Evolutionary conservation across 2,113 vertebrate species (phyloP).

Genomic region (Tenebrosternarchus preto): DNA sequence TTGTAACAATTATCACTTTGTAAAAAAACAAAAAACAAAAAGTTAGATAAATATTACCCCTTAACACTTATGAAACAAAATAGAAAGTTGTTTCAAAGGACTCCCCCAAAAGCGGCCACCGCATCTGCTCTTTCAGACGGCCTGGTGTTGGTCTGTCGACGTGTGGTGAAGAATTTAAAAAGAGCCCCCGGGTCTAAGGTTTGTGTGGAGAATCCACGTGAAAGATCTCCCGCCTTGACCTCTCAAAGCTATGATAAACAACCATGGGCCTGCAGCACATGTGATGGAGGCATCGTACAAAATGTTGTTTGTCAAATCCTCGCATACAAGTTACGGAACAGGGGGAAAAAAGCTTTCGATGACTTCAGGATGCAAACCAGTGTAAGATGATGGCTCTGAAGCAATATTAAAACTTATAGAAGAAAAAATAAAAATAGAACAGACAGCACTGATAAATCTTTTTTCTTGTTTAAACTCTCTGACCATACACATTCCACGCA

Average conservation of each 20-base stretch:
- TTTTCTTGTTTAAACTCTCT: constrained; percentile 81
- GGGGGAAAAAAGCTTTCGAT: constrained; percentile 71
- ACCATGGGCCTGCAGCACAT: constrained; percentile 42
- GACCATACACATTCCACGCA: constrained; percentile 89
- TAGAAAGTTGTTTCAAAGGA: constrained; percentile 66
- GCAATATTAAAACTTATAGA: constrained; percentile 74
- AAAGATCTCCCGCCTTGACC: constrained; percentile 26
- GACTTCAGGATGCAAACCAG: constrained; percentile 78
- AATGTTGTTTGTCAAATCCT: constrained; percentile 67
- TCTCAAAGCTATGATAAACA: constrained; percentile 62
- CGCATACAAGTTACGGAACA: constrained; percentile 73
- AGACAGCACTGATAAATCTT: constrained; percentile 85
- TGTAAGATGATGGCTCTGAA: constrained; percentile 84
- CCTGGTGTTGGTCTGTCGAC: constrained; percentile 35
- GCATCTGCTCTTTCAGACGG: constrained; percentile 41
- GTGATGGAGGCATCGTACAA: constrained; percentile 38
- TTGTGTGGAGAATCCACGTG: constrained; percentile 64
- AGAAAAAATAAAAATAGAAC: constrained; percentile 67
- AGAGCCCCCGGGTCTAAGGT: constrained; percentile 60
- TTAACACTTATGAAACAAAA: constrained; percentile 74
- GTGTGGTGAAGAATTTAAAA: constrained; percentile 40
- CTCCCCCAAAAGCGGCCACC: constrained; percentile 62
- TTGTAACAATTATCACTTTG: constrained; percentile 77
- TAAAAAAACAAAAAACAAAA: constrained; percentile 61
- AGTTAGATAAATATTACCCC: constrained; percentile 75